Percentiles rank a stretch among this genome's conserved stretches.
These are phyloP conservation scores for Melanotaenia maccullochi DNA, from an alignment of 2,797 vertebrate species.

Conservation along the genomic window DNA sequence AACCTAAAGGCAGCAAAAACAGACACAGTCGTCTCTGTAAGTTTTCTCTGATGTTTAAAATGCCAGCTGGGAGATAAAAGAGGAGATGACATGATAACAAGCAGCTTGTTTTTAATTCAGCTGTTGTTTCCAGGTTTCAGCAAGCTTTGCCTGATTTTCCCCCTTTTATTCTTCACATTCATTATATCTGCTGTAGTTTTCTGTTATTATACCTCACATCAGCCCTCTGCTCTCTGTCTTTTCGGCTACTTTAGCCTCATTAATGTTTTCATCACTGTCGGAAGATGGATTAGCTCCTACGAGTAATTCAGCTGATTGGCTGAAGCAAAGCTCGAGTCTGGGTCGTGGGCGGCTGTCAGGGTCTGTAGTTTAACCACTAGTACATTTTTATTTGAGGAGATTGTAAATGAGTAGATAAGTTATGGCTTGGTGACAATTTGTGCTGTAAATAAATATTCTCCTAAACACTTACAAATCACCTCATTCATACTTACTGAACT, in stretches of 20 bases:
- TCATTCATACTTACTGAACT: not conserved
- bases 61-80: constrained; percentile 17
- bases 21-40: constrained; percentile 11
- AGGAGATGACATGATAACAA: constrained; percentile 18
- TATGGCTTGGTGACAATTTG: not conserved
- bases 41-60: constrained; percentile 17
- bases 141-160: not conserved
- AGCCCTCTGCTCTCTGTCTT: constrained; percentile 35
- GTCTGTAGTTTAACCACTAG: constrained; percentile 15
- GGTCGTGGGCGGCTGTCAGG: constrained; percentile 12
- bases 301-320: constrained; percentile 23
- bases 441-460: constrained; percentile 5
- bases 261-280: constrained; percentile 53
- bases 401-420: constrained; percentile 4
- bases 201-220: constrained; percentile 46
- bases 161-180: constrained; percentile 5
- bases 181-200: constrained; percentile 17
- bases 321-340: constrained; percentile 9
- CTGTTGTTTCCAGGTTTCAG: not conserved
- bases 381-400: not conserved
- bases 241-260: constrained; percentile 38
- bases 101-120: constrained; percentile 17
- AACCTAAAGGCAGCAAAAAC: constrained; percentile 24
- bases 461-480: not conserved
- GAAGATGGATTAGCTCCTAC: constrained; percentile 44